phyloP scores from a whole-genome alignment of 2,888 invertebrate species.

The Dermolepida albohirtum region DNA sequence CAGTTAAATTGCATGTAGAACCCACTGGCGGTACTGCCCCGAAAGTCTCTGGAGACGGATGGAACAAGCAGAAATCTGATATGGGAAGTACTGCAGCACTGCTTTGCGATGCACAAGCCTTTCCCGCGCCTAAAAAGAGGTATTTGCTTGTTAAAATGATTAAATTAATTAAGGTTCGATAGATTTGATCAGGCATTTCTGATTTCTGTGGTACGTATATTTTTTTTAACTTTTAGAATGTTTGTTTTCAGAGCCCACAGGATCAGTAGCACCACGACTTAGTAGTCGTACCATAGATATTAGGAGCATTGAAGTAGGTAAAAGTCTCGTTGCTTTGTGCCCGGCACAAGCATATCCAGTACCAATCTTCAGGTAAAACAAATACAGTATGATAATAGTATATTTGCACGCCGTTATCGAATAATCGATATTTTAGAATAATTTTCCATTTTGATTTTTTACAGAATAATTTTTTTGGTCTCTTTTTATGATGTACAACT shows the following conservation, averaged over 20 bases:
- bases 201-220: slow-evolving; percentile 32
- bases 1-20: slow-evolving; percentile 61
- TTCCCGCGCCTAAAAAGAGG: slow-evolving; percentile 70
- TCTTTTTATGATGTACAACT: background rate
- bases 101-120: slow-evolving; percentile 70
- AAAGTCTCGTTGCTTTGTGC: slow-evolving; percentile 72
- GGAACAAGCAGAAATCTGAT: slow-evolving; percentile 66
- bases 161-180: background rate
- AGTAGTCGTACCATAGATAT: slow-evolving; percentile 70
- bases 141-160: slow-evolving; percentile 52
- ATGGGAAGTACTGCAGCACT: slow-evolving; percentile 58
- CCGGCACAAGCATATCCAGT: slow-evolving; percentile 81
- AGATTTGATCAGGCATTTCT: slow-evolving; percentile 31
- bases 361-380: slow-evolving; percentile 77
- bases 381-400: background rate
- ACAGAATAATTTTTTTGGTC: slow-evolving; percentile 10
- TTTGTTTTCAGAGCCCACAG: slow-evolving; percentile 72
- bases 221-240: background rate
- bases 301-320: slow-evolving; percentile 55
- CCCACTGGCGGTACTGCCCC: slow-evolving; percentile 69
- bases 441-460: background rate
- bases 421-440: background rate
- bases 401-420: slow-evolving; percentile 1
- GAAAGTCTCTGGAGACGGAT: slow-evolving; percentile 68
- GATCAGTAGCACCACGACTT: slow-evolving; percentile 75